Conservation (phyloP, 2,888 invertebrate genomes). For the Eupeodes luniger region DNA sequence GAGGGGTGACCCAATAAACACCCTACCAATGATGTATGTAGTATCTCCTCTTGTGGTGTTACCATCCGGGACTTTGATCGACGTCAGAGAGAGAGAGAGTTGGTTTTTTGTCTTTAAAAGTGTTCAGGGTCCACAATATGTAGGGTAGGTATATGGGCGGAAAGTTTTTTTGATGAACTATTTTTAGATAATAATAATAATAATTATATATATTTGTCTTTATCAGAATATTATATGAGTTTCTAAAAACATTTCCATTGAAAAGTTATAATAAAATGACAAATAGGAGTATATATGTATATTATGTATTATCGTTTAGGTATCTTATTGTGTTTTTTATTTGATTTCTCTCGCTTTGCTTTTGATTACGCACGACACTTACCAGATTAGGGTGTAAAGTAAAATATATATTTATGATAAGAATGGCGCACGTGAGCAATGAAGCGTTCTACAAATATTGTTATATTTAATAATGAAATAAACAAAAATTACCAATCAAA, state of each 20-base stretch:
- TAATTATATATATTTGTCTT: background rate
- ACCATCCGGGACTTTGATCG: slow-evolving; percentile 6
- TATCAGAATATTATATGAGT: slow-evolving; percentile 6
- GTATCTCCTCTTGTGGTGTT: background rate
- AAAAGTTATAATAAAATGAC: background rate
- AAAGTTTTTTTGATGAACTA: slow-evolving; percentile 40
- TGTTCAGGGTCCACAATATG: slow-evolving; percentile 19
- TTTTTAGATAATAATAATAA: slow-evolving; percentile 31
- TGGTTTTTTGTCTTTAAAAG: background rate
- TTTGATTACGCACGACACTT: slow-evolving; percentile 17
- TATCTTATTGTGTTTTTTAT: background rate
- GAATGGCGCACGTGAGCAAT: slow-evolving; percentile 60
- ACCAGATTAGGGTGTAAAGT: background rate
- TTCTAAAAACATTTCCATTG: slow-evolving; percentile 9
- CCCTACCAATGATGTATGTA: background rate
- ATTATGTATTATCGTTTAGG: too few species aligned
- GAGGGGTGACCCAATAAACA: slow-evolving; percentile 29
- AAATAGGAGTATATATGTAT: background rate
- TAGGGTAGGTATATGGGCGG: background rate
- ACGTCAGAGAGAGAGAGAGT: slow-evolving; percentile 6
- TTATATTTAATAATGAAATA: too few species aligned
- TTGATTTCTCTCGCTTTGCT: background rate
- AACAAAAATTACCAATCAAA: background rate
- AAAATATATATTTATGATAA: background rate
- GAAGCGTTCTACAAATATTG: slow-evolving; percentile 33